These are phyloP conservation scores for Smittia sp. DNA, from an alignment of 2,888 invertebrate species.

Conservation along the genomic window DNA sequence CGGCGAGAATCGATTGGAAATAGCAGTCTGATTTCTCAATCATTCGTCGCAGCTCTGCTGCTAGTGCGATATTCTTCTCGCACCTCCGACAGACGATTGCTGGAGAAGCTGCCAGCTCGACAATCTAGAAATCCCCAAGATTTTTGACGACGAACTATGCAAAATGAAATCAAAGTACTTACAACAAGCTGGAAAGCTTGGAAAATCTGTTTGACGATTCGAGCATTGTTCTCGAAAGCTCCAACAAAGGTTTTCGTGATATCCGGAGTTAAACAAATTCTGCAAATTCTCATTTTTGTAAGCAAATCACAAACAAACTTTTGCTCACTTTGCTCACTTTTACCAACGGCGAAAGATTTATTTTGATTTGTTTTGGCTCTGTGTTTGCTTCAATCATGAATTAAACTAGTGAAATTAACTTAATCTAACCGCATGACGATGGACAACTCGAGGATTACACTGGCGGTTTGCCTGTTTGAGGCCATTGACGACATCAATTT, in stretches of 20 bases:
- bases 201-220: neutral
- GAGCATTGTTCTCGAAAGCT: neutral
- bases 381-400: neutral
- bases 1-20: neutral
- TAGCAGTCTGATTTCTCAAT: neutral
- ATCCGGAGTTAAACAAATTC: neutral
- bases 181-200: neutral
- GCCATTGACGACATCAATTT: conserved; percentile 52
- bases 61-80: neutral
- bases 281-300: neutral
- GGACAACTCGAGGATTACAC: neutral
- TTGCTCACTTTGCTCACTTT: neutral
- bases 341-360: neutral
- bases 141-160: too few species aligned
- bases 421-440: neutral
- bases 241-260: neutral
- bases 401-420: neutral
- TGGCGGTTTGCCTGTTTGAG: conserved; percentile 50
- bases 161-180: neutral
- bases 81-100: neutral
- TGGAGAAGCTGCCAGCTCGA: neutral
- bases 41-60: neutral
- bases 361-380: neutral
- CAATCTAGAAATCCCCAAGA: neutral
- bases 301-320: neutral